phyloP scores from a whole-genome alignment of 2,888 invertebrate genomes.

The Chorisops tibialis region DNA sequence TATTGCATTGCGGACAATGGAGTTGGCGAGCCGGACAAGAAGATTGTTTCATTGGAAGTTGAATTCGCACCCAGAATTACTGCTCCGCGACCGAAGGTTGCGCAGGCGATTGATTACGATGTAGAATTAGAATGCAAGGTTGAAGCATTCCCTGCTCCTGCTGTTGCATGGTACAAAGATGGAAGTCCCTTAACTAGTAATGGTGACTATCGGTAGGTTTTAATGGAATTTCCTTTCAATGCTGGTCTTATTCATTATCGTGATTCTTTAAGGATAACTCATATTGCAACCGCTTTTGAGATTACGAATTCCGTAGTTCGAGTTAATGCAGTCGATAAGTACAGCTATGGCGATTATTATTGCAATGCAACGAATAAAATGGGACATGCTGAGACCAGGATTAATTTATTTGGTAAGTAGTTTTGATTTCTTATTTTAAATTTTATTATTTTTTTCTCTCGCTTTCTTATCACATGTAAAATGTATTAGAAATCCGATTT shows the following conservation, averaged over 20 bases:
- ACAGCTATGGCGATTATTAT: slow-evolving; percentile 49
- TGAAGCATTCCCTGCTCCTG: slow-evolving; percentile 49
- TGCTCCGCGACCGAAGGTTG: slow-evolving; percentile 47
- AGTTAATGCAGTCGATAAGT: slow-evolving; percentile 42
- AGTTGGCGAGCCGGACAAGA: slow-evolving; percentile 46
- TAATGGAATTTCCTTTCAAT: background rate
- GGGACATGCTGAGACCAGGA: slow-evolving; percentile 47
- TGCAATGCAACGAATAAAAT: slow-evolving; percentile 51
- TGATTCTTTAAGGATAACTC: slow-evolving; percentile 43
- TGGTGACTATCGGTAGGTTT: slow-evolving; percentile 31
- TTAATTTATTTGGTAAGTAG: slow-evolving; percentile 44
- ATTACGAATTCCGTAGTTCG: slow-evolving; percentile 48
- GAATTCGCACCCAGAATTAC: slow-evolving; percentile 50
- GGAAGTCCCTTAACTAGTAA: slow-evolving; percentile 21
- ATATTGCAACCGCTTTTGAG: slow-evolving; percentile 47
- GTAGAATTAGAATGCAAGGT: slow-evolving; percentile 49
- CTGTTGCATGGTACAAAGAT: slow-evolving; percentile 44
- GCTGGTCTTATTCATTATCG: background rate
- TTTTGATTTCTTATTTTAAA: background rate
- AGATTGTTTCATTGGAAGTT: slow-evolving; percentile 47
- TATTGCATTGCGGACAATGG: slow-evolving; percentile 50
- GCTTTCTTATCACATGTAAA: too few relatives aligned
- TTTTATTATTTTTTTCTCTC: too few relatives aligned
- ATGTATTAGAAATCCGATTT: background rate
- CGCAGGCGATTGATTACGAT: slow-evolving; percentile 44